Evolutionary conservation across 2,113 vertebrate species (phyloP).

Genomic region (Myxocyprinus asiaticus): DNA sequence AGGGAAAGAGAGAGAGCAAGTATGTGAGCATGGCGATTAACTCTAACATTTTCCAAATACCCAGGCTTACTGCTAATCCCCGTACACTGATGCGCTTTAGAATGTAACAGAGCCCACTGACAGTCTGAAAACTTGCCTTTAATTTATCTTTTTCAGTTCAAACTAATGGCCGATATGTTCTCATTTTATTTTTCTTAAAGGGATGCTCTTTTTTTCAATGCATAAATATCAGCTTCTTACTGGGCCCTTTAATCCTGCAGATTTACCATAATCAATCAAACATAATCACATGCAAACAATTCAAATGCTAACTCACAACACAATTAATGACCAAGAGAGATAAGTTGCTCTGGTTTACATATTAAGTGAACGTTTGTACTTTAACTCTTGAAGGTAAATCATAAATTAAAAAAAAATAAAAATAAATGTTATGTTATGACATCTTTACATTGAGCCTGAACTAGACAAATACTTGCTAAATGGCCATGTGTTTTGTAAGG

Average conservation of each 20-base stretch:
- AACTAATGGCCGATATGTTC: constrained; percentile 37
- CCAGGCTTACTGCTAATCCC: constrained; percentile 66
- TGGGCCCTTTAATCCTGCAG: constrained; percentile 54
- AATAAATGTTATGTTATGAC: no score
- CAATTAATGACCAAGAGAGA: constrained; percentile 30
- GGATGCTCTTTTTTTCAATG: constrained; percentile 57
- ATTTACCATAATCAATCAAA: constrained; percentile 63
- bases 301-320: constrained; percentile 52
- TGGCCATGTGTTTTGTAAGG: neutral
- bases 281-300: constrained; percentile 40
- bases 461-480: neutral
- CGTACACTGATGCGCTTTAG: constrained; percentile 59
- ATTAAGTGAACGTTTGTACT: constrained; percentile 62
- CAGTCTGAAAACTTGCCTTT: constrained; percentile 41
- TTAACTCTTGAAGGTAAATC: no score
- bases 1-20: neutral
- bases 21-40: constrained; percentile 54
- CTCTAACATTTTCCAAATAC: constrained; percentile 61
- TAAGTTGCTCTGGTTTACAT: constrained; percentile 63
- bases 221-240: constrained; percentile 61
- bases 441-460: no score
- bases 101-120: constrained; percentile 51
- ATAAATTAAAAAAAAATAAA: no score
- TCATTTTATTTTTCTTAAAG: constrained; percentile 25
- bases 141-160: constrained; percentile 43